Base-by-base conservation (phyloP, 2,888 invertebrate genomes). In the Gnatocerus cornutus region DNA sequence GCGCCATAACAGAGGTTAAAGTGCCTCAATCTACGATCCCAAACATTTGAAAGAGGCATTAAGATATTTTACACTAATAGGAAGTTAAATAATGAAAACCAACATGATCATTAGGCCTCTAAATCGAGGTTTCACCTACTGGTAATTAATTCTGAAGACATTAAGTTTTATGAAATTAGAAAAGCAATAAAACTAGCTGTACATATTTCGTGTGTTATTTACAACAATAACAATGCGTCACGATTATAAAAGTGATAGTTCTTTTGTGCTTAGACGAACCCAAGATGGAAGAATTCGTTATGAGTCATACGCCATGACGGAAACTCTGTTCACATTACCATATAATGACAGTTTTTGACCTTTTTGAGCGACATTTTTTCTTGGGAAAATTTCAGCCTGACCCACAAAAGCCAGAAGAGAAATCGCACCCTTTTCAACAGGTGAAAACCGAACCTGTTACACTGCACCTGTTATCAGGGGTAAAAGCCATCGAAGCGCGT, bases 381-480 rank as follows among this genome's bases (percentile, higher is more conserved):
- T 21, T 27, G 21, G n/a, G 48, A 50, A 50, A 27, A 50, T 52
- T 41, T 12, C 46, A 21, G 13, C n/a, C 3, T 21, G 55, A 21
- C 55, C 55, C 37, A 53, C 37, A 53, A 53, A 53, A 10, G 37
- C n/a, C 9, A 21, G 27, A n/a, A 7, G 33, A 52, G 52, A 14
- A 55, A 37, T 13, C 14, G 55, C 29, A 29, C 55, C 14, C 9
- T 21, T 21, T 9, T 14, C 5, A 37, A 43, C 58, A 58, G 58
- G 58, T 58, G 58, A 41, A 8, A 14, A 55, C 2, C 29, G 9
- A n/a, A 43, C 37, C 37, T 62, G 48, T 62, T 58, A 45, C 41
- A 68, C 43, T 53, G 10, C 68, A 69, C 69, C 64, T 64, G 63
- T 64, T 48, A 29, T 43, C 39, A 55, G 37, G 65, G 65, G 55